These are phyloP conservation scores for Pogona vitticeps DNA, from an alignment of 2,113 vertebrate species.

Conservation along the genomic window DNA sequence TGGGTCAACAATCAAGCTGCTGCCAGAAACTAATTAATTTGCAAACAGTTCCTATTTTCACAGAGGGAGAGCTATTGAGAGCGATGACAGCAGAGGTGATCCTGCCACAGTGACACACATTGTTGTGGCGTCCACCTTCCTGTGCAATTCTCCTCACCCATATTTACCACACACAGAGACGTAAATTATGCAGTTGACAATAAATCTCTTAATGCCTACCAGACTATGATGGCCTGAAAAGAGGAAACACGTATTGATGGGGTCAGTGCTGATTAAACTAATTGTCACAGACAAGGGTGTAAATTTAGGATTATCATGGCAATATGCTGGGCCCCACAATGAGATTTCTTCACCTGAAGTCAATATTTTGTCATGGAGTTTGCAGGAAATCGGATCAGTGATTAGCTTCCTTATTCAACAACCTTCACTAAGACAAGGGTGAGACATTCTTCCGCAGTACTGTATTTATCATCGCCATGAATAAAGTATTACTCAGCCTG, in stretches of 20 bases:
- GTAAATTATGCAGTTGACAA: conserved; percentile 78
- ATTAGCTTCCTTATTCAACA: neutral
- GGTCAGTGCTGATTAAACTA: conserved; percentile 70
- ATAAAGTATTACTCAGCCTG: neutral
- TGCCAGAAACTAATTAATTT: conserved; percentile 87
- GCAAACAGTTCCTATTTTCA: conserved; percentile 83
- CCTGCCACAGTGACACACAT: conserved; percentile 78
- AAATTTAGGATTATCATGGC: conserved; percentile 42
- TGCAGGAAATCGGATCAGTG: neutral
- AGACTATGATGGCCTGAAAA: conserved; percentile 60
- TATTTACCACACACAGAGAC: conserved; percentile 78
- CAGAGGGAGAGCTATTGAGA: conserved; percentile 82
- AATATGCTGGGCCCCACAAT: conserved; percentile 22
- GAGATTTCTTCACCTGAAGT: conserved; percentile 38
- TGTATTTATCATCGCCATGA: neutral
- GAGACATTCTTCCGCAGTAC: neutral
- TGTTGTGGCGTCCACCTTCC: conserved; percentile 77
- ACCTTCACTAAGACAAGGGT: neutral
- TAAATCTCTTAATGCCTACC: conserved; percentile 73
- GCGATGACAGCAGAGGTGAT: conserved; percentile 77
- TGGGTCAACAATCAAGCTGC: conserved; percentile 84
- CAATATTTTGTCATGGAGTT: conserved; percentile 40
- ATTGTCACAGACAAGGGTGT: conserved; percentile 52
- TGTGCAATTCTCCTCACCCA: conserved; percentile 76
- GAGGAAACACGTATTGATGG: conserved; percentile 75